Evolutionary conservation across 2,113 vertebrate species (phyloP).

Genomic region (Indicator maculatus): DNA sequence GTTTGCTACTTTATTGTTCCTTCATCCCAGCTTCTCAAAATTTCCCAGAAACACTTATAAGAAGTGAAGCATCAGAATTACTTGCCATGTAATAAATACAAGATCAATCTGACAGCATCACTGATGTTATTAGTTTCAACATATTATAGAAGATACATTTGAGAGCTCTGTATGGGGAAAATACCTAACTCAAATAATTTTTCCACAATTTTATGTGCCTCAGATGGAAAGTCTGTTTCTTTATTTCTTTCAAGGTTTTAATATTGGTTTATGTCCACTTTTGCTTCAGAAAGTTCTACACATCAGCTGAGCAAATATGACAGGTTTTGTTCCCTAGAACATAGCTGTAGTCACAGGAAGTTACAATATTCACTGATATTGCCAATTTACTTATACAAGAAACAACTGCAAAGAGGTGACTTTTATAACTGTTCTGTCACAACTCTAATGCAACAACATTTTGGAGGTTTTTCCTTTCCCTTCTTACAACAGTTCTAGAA

Average conservation of each 20-base stretch:
- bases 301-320: neutral
- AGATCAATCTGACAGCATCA: neutral
- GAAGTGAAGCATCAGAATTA: neutral
- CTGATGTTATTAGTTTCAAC: neutral
- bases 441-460: neutral
- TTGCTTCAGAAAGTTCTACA: neutral
- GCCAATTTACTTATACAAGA: neutral
- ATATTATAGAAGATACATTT: neutral
- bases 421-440: neutral
- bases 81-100: neutral
- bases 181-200: neutral
- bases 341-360: neutral
- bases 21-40: neutral
- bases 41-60: neutral
- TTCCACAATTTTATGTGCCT: neutral
- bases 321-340: neutral
- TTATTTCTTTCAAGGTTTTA: neutral
- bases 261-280: neutral
- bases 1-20: neutral
- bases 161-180: neutral
- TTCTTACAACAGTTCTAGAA: neutral
- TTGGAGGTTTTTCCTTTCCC: neutral
- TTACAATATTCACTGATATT: neutral
- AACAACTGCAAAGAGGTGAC: neutral
- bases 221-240: neutral